Evolutionary conservation across 2,113 vertebrate species (phyloP), one percentile per base, ranked within the genome.

Genomic region (Talpa occidentalis): DNA sequence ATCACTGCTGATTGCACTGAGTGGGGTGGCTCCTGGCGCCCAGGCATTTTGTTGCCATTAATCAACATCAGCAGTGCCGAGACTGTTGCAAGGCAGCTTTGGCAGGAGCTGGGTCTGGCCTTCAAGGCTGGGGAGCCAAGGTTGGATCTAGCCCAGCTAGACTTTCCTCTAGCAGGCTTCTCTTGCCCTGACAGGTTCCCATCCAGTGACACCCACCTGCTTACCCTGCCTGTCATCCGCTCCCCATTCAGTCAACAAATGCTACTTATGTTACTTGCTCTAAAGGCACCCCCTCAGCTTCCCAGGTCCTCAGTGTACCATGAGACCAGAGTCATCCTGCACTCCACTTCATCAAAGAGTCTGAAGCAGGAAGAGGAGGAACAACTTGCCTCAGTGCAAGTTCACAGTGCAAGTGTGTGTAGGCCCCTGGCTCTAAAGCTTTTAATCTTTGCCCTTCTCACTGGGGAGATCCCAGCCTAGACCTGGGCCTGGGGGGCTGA

Each of bases 1-100:
- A 97, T 96, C 95, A 95, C 9, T 40, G 54, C 49, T 80, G 92
- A 94, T 92, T 90, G 84, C 70, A 66, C 42, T 0, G 32, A 35
- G 35, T 21, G 10, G 66, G 54, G 66, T 0, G 1, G 79, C 91
- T 59, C 60, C 94, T 62, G 89, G 94, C 6, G 21, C 89, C 82
- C 37, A 42, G 84, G 89, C 70, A 60, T 49, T 59, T 24, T 80
- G 60, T 26, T 54, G 94, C 47, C 95, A 97, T 97, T 93, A 93
- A 90, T 94, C 95, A 94, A 47, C 42, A 82, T 60, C 0, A 2
- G 32, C 32, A 3, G 37, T 16, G 24, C n/a, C 0, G 30, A 95
- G 70, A 77, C 76, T 90, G 72, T 19, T 19, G 47, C 32, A 12
- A 44, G 22, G 59, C 37, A 32, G 60, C 87, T 91, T 84, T 47